phyloP scores from a whole-genome alignment of 2,888 invertebrate species.

The Amblyjoppa fuscipennis region DNA sequence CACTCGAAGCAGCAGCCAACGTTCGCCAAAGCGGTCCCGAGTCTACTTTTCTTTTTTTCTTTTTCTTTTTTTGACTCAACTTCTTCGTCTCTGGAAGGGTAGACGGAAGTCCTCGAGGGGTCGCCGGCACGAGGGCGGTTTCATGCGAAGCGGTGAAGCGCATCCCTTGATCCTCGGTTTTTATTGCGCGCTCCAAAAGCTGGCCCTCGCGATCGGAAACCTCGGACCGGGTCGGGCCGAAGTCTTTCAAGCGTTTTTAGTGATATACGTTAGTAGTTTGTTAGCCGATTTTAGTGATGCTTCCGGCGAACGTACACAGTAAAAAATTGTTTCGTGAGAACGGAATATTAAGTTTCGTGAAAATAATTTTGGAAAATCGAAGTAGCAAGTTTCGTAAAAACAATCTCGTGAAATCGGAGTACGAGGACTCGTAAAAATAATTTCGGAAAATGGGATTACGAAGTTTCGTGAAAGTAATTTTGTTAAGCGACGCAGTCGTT shows the following conservation, averaged over 20 bases:
- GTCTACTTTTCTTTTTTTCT: neutral
- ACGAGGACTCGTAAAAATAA: too few relatives aligned
- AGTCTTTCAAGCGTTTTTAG: conserved; percentile 13
- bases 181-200: conserved; percentile 9
- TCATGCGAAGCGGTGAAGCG: conserved; percentile 26
- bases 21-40: neutral
- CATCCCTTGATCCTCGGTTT: conserved; percentile 6
- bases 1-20: neutral
- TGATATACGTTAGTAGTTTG: neutral
- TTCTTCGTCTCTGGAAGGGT: neutral
- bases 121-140: conserved; percentile 4
- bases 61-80: neutral
- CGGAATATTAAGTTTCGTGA: neutral
- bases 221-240: neutral
- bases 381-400: too few relatives aligned
- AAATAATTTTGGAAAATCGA: neutral
- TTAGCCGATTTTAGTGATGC: conserved; percentile 17
- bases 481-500: too few relatives aligned
- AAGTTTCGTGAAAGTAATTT: neutral
- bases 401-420: too few relatives aligned
- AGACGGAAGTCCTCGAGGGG: neutral
- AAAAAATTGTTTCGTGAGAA: neutral
- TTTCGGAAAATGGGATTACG: too few relatives aligned
- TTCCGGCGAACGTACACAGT: neutral
- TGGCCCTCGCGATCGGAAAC: neutral